Conservation (phyloP, 1,140 invertebrate genomes). For the Bicyclus anynana region DNA sequence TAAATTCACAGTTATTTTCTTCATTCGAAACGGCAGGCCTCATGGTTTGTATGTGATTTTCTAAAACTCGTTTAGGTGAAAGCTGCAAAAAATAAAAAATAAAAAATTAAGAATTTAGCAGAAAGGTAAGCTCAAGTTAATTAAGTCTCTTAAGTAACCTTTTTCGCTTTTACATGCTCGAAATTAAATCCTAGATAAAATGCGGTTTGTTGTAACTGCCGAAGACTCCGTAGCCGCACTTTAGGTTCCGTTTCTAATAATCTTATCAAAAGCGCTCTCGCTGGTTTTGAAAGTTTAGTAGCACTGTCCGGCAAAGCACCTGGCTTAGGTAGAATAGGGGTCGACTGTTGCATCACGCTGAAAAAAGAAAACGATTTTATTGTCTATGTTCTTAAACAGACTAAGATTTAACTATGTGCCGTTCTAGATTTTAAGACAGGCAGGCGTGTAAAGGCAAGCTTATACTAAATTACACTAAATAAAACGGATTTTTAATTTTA, state of each 20-base stretch:
- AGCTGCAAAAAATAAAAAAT: slow-evolving; percentile 35
- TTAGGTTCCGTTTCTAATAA: slow-evolving; percentile 61
- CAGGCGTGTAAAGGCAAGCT: too few species aligned
- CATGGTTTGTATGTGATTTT: slow-evolving; percentile 19
- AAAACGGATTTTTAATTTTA: too few species aligned
- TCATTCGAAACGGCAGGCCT: neutral
- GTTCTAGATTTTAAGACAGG: too few species aligned
- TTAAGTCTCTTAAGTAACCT: slow-evolving; percentile 42
- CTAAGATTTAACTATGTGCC: too few species aligned
- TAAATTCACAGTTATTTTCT: slow-evolving; percentile 8
- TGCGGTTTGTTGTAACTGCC: slow-evolving; percentile 67
- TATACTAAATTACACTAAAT: too few species aligned
- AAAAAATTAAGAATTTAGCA: too few species aligned
- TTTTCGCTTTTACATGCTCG: slow-evolving; percentile 64
- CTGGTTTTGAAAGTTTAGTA: slow-evolving; percentile 39
- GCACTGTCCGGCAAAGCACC: slow-evolving; percentile 48
- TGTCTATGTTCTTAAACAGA: too few species aligned
- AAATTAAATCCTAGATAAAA: slow-evolving; percentile 75
- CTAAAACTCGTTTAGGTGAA: slow-evolving; percentile 39
- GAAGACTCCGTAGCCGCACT: slow-evolving; percentile 61
- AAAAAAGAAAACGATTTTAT: neutral
- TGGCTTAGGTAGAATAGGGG: slow-evolving; percentile 19
- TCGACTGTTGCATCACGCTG: neutral
- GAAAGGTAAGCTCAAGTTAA: too few species aligned
- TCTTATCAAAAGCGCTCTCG: slow-evolving; percentile 57